A percentile compares a stretch with the other conserved stretches of the same genome.
Conservation (phyloP, 2,797 vertebrate genomes). For the Pangasius krempfi region DNA sequence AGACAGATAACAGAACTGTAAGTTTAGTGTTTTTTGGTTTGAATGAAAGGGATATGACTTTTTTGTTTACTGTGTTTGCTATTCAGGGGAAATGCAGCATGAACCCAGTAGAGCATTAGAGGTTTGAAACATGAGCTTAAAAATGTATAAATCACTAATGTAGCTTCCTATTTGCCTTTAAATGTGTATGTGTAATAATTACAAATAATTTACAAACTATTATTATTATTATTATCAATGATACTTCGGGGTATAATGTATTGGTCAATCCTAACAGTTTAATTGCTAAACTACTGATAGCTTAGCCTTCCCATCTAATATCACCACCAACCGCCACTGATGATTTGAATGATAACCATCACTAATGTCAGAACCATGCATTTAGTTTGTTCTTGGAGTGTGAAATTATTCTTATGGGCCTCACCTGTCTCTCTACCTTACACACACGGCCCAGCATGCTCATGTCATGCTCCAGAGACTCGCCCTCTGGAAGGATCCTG, state of each 20-base stretch:
- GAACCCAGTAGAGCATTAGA: background rate
- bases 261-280: background rate
- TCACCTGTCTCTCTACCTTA: constrained; percentile 97
- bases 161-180: no score
- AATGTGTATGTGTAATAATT: no score
- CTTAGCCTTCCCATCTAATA: background rate
- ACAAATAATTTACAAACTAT: no score
- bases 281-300: background rate
- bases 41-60: background rate
- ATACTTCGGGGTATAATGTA: background rate
- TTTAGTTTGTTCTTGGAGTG: background rate
- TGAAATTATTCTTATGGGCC: background rate
- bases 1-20: background rate
- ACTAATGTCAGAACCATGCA: background rate
- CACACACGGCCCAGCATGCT: constrained; percentile 97
- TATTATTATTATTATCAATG: background rate
- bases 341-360: background rate
- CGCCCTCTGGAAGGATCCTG: constrained; percentile 88
- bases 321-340: background rate
- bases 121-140: background rate
- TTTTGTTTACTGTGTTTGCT: background rate
- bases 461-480: constrained; percentile 85
- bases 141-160: no score
- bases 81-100: background rate
- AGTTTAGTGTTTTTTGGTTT: background rate